A percentile compares a stretch with the other conserved stretches of the same genome.
Evolutionary conservation across 2,888 invertebrate genomes (phyloP).

Genomic region (Polydrusus cervinus): DNA sequence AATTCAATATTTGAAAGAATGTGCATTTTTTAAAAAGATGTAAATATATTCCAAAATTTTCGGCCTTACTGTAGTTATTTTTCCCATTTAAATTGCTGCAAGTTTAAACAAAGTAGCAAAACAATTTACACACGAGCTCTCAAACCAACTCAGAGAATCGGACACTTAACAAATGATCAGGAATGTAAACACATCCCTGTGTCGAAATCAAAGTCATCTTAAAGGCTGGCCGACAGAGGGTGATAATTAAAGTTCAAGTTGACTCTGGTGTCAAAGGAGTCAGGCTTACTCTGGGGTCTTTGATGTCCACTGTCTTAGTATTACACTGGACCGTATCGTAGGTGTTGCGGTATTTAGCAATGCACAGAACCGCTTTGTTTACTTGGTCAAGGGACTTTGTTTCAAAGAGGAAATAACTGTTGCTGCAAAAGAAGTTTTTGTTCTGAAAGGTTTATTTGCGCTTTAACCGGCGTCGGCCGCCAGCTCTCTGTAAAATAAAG

Average conservation of each 20-base stretch:
- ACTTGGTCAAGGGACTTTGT: constrained; percentile 51
- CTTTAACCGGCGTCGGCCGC: constrained; percentile 19
- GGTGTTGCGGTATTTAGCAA: constrained; percentile 71
- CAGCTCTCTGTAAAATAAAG: constrained; percentile 42
- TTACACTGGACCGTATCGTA: constrained; percentile 69
- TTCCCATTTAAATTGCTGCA: neutral
- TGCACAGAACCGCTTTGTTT: constrained; percentile 64
- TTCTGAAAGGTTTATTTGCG: constrained; percentile 38
- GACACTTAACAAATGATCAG: constrained; percentile 53
- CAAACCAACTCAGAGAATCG: constrained; percentile 29
- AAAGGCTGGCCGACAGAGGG: constrained; percentile 64
- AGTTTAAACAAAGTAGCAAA: neutral
- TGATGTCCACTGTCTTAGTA: constrained; percentile 69
- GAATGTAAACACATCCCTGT: constrained; percentile 49
- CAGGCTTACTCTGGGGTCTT: constrained; percentile 62
- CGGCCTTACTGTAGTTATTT: no score
- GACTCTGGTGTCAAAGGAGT: constrained; percentile 71
- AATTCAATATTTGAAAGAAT: no score
- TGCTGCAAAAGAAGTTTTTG: constrained; percentile 38
- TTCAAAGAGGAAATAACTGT: constrained; percentile 56
- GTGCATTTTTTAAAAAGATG: no score
- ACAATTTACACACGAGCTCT: constrained; percentile 11
- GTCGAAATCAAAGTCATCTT: constrained; percentile 42
- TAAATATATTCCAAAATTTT: no score
- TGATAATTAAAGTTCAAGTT: constrained; percentile 70